Conservation (phyloP, 2,113 vertebrate genomes). For the Tretioscincus oriximinensis region DNA sequence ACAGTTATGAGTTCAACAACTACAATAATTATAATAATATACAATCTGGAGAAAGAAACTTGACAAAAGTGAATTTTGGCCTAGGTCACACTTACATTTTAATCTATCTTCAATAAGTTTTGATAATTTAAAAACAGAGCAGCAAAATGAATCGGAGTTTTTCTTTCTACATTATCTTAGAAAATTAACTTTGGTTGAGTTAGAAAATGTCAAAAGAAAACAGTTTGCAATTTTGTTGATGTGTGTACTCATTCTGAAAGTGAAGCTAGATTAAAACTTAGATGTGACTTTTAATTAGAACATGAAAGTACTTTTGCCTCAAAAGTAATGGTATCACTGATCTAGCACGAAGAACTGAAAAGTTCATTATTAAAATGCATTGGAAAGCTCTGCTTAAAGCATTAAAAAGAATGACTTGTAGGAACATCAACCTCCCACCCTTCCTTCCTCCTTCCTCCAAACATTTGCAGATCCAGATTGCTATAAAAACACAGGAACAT, state of each 20-base stretch:
- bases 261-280: no score
- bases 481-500: conserved; percentile 77
- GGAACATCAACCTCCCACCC: conserved; percentile 73
- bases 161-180: no score
- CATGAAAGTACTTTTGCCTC: conserved; percentile 53
- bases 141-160: no score
- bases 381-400: conserved; percentile 74
- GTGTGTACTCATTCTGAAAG: no score
- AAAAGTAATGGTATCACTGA: conserved; percentile 45
- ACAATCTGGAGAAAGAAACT: neutral
- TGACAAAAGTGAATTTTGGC: conserved; percentile 49
- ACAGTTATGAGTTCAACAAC: conserved; percentile 45
- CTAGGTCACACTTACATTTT: no score
- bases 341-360: conserved; percentile 33
- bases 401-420: conserved; percentile 74
- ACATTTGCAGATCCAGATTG: conserved; percentile 77
- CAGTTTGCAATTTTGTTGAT: no score
- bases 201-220: no score
- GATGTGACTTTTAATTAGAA: conserved; percentile 18
- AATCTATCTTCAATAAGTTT: no score
- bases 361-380: conserved; percentile 60
- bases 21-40: conserved; percentile 1
- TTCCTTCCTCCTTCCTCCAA: conserved; percentile 74
- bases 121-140: no score
- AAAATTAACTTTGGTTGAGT: no score